phyloP scores from a whole-genome alignment of 2,888 invertebrate species.

The Fragum fragum region DNA sequence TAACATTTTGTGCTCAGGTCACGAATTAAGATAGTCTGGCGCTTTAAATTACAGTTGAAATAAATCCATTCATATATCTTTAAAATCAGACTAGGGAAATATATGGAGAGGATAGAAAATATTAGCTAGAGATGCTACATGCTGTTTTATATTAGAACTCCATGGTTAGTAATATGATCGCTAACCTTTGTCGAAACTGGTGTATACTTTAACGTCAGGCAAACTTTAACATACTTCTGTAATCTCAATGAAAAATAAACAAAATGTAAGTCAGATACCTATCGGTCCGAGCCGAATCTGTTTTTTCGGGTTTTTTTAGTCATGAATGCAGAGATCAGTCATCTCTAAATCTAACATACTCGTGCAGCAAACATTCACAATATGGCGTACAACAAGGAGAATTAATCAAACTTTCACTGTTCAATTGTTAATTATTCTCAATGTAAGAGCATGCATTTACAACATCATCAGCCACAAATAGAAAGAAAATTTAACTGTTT shows the following conservation, averaged over 20 bases:
- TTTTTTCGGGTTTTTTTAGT: too few relatives aligned
- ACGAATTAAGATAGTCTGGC: too few relatives aligned
- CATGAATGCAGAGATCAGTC: too few relatives aligned
- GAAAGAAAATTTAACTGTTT: neutral
- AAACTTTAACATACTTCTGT: slow-evolving; percentile 23
- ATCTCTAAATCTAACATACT: neutral
- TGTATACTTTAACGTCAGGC: slow-evolving; percentile 22
- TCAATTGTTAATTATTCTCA: neutral
- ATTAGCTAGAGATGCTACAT: neutral
- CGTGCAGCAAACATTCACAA: neutral
- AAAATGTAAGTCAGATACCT: neutral
- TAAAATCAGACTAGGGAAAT: too few relatives aligned
- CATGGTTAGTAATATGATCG: neutral
- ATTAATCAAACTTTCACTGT: neutral
- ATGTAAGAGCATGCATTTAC: slow-evolving; percentile 12
- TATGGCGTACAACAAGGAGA: neutral
- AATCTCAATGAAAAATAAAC: slow-evolving; percentile 12
- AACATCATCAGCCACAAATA: slow-evolving; percentile 25
- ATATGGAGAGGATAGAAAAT: neutral
- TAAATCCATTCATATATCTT: too few relatives aligned
- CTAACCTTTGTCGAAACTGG: slow-evolving; percentile 17
- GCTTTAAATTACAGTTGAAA: too few relatives aligned
- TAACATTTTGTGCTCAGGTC: too few relatives aligned
- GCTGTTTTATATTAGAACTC: neutral
- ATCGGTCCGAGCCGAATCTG: too few relatives aligned